Base-by-base conservation (phyloP, 2,888 invertebrate genomes). In the Drosophila siamana region DNA sequence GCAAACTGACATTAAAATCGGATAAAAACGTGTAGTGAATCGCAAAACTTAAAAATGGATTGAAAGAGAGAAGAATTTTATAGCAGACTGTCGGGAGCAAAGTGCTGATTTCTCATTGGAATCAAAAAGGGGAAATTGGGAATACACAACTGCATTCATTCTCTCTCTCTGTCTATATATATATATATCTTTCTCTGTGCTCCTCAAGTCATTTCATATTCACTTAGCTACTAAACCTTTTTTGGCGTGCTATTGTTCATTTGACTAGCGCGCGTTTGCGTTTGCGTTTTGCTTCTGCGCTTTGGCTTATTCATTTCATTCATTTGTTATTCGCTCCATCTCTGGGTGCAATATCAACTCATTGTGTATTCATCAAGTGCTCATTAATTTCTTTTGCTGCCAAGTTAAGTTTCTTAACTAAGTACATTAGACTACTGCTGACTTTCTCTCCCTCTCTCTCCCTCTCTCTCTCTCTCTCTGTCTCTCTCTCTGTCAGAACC, bases 341-440 rank as follows among this genome's bases (percentile, higher is more conserved):
- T 36, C 38, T 15, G 38, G 38, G 24, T 52, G 56, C 16, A 56
- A 56, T 57, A 47, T 59, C 22, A n/a, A 11, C 51, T 51, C 59
- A 60, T 60, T 60, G 59, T 51, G 22, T 43, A 60, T 51, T 51
- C 59, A 51, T 51, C 30, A n/a, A 33, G 47, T 30, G 5, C 33
- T 51, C 51, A 60, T 61, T 54, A 41, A 59, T 59, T 59, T 59
- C 11, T 40, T 41, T 41, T 48, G 3, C 19, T 26, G 36, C 13
- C 15, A 16, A 30, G 36, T 28, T 16, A 16, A 30, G 41, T 22
- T 50, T 41, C 59, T 41, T 30, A 33, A 50, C 22, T 15, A 28
- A 50, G 50, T 50, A 28, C 28, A 59, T 50, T 48, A 15, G 40
- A 48, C 2, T 36, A 28, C 28, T n/a, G 9, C 28, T 9, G 28